A percentile compares a stretch with the other conserved stretches of the same genome.
Conservation (phyloP, 92 coral and sea anemone species). For the Bergia sp. region DNA sequence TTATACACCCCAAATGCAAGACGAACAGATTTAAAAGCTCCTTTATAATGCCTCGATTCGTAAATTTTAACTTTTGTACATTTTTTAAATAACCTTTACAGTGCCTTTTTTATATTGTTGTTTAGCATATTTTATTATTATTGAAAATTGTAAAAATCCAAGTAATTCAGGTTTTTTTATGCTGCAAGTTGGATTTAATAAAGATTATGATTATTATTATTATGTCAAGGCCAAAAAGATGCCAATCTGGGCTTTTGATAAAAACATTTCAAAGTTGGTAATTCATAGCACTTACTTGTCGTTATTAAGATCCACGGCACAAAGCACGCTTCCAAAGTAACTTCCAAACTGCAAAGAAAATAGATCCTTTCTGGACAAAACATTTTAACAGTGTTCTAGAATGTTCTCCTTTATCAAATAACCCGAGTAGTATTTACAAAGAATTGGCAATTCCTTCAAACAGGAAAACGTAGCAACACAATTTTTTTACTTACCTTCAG, state of each 20-base stretch:
- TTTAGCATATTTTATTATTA: no score
- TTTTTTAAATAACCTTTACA: no score
- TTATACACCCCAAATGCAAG: no score
- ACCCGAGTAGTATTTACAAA: not conserved
- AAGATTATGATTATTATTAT: no score
- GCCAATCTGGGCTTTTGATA: not conserved
- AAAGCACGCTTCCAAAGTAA: slow-evolving; percentile 84
- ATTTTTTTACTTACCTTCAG: slow-evolving; percentile 53
- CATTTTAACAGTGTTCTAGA: not conserved
- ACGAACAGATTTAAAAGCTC: no score
- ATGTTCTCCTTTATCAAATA: not conserved
- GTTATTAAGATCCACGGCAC: slow-evolving; percentile 84
- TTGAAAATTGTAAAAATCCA: no score
- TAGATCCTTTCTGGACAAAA: not conserved
- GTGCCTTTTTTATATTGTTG: no score
- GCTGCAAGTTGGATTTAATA: no score
- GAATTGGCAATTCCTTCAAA: not conserved
- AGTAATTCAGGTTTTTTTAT: no score
- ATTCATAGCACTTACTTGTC: slow-evolving; percentile 65
- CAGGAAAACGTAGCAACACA: not conserved
- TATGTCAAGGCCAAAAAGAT: no score
- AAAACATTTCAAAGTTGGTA: not conserved
- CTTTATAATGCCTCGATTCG: no score
- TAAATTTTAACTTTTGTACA: no score
- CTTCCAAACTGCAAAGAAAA: slow-evolving; percentile 63